phyloP scores from a whole-genome alignment of 2,113 vertebrate species.

The Hemibagrus wyckioides region DNA sequence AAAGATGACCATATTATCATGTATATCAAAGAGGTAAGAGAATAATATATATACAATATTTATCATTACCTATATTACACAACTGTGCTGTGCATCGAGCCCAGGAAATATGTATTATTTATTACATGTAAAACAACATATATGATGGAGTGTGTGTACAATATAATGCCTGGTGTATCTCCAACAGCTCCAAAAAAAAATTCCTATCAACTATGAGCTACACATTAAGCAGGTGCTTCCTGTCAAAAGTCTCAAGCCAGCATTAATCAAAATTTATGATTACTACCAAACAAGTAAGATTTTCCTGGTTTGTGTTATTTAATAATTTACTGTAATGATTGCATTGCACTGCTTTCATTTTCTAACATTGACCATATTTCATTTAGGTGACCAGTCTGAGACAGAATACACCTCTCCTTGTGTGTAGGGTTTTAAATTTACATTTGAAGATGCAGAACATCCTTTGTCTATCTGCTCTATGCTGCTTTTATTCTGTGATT shows the following conservation, averaged over 20 bases:
- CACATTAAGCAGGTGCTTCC: neutral
- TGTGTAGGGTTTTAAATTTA: neutral
- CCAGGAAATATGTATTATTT: neutral
- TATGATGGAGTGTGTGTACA: constrained; percentile 64
- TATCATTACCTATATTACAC: neutral
- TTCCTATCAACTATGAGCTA: neutral
- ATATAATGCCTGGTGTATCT: neutral
- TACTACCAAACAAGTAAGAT: constrained; percentile 24
- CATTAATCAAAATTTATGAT: neutral
- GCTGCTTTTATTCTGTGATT: neutral
- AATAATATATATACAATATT: constrained; percentile 60
- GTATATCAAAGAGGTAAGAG: constrained; percentile 65
- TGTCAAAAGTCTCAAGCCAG: neutral
- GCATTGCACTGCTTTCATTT: neutral
- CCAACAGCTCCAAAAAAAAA: neutral
- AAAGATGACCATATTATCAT: constrained; percentile 59
- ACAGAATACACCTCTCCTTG: constrained; percentile 32
- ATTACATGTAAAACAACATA: neutral
- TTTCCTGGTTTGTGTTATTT: neutral
- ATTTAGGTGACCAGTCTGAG: constrained; percentile 64
- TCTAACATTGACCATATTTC: neutral
- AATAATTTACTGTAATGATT: neutral
- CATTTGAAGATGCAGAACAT: neutral
- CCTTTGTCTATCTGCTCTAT: neutral
- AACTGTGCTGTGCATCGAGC: neutral